Conservation (phyloP, 2,113 vertebrate genomes). For the Dolichallabes microphthalmus region DNA sequence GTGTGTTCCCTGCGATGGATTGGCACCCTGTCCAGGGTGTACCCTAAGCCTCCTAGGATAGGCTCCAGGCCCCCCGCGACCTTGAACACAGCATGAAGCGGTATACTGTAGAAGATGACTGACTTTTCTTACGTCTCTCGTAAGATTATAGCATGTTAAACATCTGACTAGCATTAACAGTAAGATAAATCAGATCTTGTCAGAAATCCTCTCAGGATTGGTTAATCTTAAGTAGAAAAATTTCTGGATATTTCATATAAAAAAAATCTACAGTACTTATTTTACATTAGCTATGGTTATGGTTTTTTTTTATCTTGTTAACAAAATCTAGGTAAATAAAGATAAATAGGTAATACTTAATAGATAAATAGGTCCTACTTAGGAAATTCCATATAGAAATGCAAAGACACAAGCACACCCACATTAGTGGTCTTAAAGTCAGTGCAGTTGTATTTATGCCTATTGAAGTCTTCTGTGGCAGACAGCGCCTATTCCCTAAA, state of each 20-base stretch:
- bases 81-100: too few species aligned
- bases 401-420: not conserved
- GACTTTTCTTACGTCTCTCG: not conserved
- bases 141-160: not conserved
- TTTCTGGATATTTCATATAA: not conserved
- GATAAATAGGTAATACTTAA: too few species aligned
- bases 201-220: not conserved
- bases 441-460: not conserved
- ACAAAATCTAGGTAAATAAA: not conserved
- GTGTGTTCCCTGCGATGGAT: too few species aligned
- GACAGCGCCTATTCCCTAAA: not conserved
- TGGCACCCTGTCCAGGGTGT: too few species aligned
- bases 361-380: not conserved
- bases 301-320: not conserved
- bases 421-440: not conserved
- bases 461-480: not conserved
- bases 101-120: too few species aligned
- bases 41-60: too few species aligned
- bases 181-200: not conserved
- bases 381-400: not conserved
- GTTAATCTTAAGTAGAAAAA: not conserved
- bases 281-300: not conserved
- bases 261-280: not conserved
- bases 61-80: too few species aligned
- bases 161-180: not conserved